Evolutionary conservation across 1,140 invertebrate species (phyloP), one percentile per base, ranked within the genome.

Genomic region (Pogonomyrmex californicus): DNA sequence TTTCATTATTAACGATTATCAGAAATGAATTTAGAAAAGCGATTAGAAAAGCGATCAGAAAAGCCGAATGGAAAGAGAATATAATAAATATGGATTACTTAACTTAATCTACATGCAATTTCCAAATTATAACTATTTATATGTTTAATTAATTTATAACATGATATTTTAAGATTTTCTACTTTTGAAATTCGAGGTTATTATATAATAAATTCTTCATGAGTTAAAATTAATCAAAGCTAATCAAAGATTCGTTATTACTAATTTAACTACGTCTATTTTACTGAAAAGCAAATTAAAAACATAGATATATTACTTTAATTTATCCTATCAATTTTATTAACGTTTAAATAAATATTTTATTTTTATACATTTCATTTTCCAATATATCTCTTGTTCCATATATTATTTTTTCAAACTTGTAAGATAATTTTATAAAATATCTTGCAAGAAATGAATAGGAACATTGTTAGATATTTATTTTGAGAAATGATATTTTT

Each of bases 21-120:
- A 41, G n/a, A 58, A n/a, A n/a, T 56, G 17, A 9, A 71, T 38
- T 54, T 17, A 23, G 1, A 71, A 51, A 7, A 1, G 10, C 1
- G 5, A 7, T 70, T 10, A 17, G 0, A 65, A 41, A 36, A 36
- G 17, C 1, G 7, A 9, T 6, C 4, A 49, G 47, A 49, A 49
- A 49, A 12, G 9, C n/a, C 5, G 4, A 49, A 54, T n/a, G 36
- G 30, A 71, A 71, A 54, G 17, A 41, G 3, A 12, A 7, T 68
- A 68, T 23, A 68, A 68, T 49, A 70, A 70, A 44, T 10, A 47
- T 66, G 9, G 0, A 58, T 58, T 44, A 56, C n/a, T 33, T 60
- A 4, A 60, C 30, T 4, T 41, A 65, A 17, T 23, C 23, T 23
- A 23, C 23, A 23, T 23, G 23, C 23, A 23, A 23, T 65, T 62